Evolutionary conservation across 2,113 vertebrate species (phyloP).

Genomic region (Oncorhynchus kisutch): DNA sequence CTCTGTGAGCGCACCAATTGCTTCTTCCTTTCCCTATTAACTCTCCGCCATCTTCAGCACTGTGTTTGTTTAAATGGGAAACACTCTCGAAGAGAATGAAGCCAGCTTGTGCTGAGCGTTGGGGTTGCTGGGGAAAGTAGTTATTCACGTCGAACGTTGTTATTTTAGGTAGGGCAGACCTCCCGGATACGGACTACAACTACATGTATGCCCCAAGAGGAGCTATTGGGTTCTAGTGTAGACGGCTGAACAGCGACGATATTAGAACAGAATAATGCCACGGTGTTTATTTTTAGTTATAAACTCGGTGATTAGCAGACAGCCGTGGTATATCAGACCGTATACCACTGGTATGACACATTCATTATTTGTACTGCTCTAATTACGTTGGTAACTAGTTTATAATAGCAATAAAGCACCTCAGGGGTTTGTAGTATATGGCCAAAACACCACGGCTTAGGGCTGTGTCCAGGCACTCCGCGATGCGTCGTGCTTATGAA

Average conservation of each 20-base stretch:
- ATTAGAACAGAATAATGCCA: slow-evolving; percentile 40
- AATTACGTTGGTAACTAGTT: no score
- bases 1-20: slow-evolving; percentile 46
- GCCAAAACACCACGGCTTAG: no score
- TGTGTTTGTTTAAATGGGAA: slow-evolving; percentile 82
- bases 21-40: slow-evolving; percentile 75
- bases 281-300: slow-evolving; percentile 43
- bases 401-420: no score
- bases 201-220: slow-evolving; percentile 43
- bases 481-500: no score
- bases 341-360: no score
- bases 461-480: no score
- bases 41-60: slow-evolving; percentile 82
- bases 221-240: slow-evolving; percentile 45
- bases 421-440: no score
- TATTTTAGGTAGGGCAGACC: neutral
- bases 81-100: slow-evolving; percentile 75
- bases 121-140: slow-evolving; percentile 67
- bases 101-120: slow-evolving; percentile 73
- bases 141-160: neutral
- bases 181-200: slow-evolving; percentile 68
- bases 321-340: no score
- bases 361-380: no score
- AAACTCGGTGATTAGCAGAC: no score
- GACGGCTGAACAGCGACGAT: slow-evolving; percentile 60